A percentile compares a stretch with the other conserved stretches of the same genome.
Conservation (phyloP, 2,888 invertebrate species). For the Dryadula phaetusa region DNA sequence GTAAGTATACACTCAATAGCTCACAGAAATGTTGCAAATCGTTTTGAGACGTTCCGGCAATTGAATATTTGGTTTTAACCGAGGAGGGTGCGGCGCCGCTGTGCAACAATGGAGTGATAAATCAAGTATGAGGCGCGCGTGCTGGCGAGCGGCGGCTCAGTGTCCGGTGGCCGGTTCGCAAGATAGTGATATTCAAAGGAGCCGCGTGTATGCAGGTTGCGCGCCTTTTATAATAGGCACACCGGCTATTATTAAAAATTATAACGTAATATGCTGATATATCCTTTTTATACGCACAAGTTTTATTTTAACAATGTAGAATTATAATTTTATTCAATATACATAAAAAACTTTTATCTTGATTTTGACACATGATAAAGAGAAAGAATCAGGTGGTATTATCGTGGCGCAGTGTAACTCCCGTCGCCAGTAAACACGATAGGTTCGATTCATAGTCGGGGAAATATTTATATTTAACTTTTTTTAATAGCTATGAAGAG, state of each 20-base stretch:
- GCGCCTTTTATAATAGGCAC: slow-evolving; percentile 43
- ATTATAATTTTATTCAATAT: neutral
- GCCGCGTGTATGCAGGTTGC: slow-evolving; percentile 39
- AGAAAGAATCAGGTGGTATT: no score
- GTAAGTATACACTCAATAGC: slow-evolving; percentile 68
- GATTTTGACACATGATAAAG: no score
- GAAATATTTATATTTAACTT: no score
- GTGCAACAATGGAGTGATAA: slow-evolving; percentile 82
- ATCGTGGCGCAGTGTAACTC: no score
- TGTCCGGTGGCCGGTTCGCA: slow-evolving; percentile 48
- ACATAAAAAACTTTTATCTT: neutral
- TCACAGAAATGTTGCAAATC: slow-evolving; percentile 76
- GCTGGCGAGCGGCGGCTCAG: slow-evolving; percentile 57
- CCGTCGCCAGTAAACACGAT: no score
- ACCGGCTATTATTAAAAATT: slow-evolving; percentile 37
- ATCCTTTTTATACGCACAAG: slow-evolving; percentile 22
- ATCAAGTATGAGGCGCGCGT: slow-evolving; percentile 82
- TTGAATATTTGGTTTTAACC: slow-evolving; percentile 81
- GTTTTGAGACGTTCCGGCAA: slow-evolving; percentile 75
- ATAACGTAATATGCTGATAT: slow-evolving; percentile 40
- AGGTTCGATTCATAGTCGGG: no score
- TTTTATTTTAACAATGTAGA: neutral
- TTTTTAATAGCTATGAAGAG: no score
- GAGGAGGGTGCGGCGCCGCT: slow-evolving; percentile 70
- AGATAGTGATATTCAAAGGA: slow-evolving; percentile 59